Evolutionary conservation across 2,797 vertebrate genomes (phyloP).

Genomic region (Phataginus tetradactyla): DNA sequence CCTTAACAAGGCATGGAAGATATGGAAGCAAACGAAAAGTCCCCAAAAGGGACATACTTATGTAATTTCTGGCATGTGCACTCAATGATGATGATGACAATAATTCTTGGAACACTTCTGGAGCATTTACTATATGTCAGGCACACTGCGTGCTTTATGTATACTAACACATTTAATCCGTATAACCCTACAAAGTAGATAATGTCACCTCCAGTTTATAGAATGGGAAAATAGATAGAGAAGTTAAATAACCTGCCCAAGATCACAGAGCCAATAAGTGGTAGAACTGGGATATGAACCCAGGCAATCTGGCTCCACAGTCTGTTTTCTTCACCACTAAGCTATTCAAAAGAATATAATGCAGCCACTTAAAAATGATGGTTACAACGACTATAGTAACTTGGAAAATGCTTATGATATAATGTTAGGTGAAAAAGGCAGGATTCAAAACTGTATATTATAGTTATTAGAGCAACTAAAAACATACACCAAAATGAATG

Average conservation of each 20-base stretch:
- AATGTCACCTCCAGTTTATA: conserved; percentile 7
- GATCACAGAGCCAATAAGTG: conserved; percentile 49
- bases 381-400: conserved; percentile 25
- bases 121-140: conserved; percentile 50
- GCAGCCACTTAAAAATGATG: conserved; percentile 64
- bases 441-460: conserved; percentile 31
- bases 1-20: neutral
- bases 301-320: conserved; percentile 70
- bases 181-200: neutral
- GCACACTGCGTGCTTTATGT: neutral
- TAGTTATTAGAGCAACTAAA: conserved; percentile 41
- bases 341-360: conserved; percentile 71
- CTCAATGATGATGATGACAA: neutral
- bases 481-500: conserved; percentile 49
- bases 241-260: conserved; percentile 48
- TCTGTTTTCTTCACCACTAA: conserved; percentile 71
- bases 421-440: conserved; percentile 54
- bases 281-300: conserved; percentile 59
- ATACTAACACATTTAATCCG: conserved; percentile 13
- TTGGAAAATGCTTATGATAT: conserved; percentile 58
- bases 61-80: neutral
- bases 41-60: neutral
- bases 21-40: neutral
- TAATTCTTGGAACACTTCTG: conserved; percentile 1
- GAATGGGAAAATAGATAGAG: conserved; percentile 38